Evolutionary conservation across 2,113 vertebrate genomes (phyloP), one percentile per base, ranked within the genome.

Genomic region (Mesembrinibis cayennensis): DNA sequence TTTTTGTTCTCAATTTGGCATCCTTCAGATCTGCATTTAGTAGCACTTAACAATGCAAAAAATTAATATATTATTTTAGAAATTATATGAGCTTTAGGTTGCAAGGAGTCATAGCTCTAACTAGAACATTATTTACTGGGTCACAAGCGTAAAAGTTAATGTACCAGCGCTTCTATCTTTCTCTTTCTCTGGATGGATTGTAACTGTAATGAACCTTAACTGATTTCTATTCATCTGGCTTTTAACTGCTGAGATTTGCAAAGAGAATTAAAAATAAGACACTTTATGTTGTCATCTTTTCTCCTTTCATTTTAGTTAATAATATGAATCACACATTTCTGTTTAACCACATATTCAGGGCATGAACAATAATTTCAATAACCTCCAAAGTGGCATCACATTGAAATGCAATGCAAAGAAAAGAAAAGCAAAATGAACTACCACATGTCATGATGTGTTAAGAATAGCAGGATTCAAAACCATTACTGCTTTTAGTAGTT

Each of bases 91-190:
- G 80, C 50, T 96, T 89, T 50, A 95, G 81, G 77, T 93, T 97
- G 96, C 89, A 97, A 93, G 97, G 96, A 97, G 97, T 95, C 97
- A 94, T 89, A 95, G 94, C 97, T 98, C 94, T 98, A 98, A 98
- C 96, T 96, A 96, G 98, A 98, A 97, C 97, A 98, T 98, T 99
- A 99, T 99, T 99, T 99, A 99, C 98, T 93, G 91, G 98, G 97
- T 98, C 98, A 98, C 95, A 98, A 98, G 98, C 95, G 58, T 98
- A 98, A 98, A 99, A 99, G 98, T 99, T 98, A 99, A 99, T 98
- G 98, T 98, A 98, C 95, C 98, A 98, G 97, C 98, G 98, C 97
- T 98, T 97, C 96, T 97, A 77, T 98, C 98, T 98, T 98, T 98
- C 89, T 96, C 95, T 95, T 94, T 98, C 98, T 98, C 95, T 98